Evolutionary conservation across 2,888 invertebrate genomes (phyloP).

Genomic region (Athalia circularis): DNA sequence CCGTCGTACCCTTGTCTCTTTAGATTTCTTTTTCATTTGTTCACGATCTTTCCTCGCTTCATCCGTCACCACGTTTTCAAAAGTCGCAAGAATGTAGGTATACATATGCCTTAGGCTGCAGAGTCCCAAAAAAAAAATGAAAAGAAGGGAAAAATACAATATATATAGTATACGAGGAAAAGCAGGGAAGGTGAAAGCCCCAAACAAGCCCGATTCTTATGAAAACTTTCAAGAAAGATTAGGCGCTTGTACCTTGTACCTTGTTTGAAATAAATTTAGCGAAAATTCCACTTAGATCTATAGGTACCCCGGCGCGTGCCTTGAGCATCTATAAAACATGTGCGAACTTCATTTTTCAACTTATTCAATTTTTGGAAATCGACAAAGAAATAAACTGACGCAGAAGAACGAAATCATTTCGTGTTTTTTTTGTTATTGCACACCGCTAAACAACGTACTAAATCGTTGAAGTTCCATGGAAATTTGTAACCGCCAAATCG

Average conservation of each 20-base stretch:
- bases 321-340: no score
- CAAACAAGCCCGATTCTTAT: no score
- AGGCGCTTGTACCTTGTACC: conserved; percentile 10
- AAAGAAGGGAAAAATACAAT: not conserved
- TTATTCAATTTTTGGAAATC: no score
- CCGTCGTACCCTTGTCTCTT: conserved; percentile 39
- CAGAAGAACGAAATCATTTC: no score
- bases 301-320: no score
- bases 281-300: not conserved
- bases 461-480: no score
- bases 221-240: not conserved
- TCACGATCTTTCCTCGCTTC: conserved; percentile 24
- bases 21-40: conserved; percentile 36
- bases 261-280: conserved; percentile 33
- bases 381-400: no score
- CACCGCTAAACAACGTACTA: no score
- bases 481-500: no score
- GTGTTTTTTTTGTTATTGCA: no score
- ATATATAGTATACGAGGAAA: not conserved
- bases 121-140: not conserved
- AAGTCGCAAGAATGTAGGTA: conserved; percentile 14
- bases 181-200: not conserved
- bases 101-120: not conserved
- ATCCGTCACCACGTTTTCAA: conserved; percentile 9
- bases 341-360: no score